Conservation (phyloP, 2,797 vertebrate species). For the Mormyrops boulengeri region DNA sequence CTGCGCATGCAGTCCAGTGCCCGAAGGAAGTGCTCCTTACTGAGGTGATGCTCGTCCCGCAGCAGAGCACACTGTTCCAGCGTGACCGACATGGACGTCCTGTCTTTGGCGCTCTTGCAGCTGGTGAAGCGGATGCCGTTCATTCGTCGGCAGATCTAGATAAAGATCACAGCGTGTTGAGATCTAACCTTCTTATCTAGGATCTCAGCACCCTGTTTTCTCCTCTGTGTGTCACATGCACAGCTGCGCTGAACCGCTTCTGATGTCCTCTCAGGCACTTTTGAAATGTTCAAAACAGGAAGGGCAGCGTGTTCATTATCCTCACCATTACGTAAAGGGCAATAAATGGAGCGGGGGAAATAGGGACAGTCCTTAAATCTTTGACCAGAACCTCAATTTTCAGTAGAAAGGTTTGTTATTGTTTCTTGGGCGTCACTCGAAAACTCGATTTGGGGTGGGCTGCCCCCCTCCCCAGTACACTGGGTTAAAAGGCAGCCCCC, state of each 20-base stretch:
- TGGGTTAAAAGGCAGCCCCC: background rate
- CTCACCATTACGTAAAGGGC: background rate
- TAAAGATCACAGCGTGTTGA: background rate
- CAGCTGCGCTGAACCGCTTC: background rate
- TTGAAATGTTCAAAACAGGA: background rate
- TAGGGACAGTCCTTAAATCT: background rate
- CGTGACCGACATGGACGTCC: slow-evolving; percentile 96
- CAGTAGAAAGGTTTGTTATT: background rate
- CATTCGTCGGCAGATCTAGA: slow-evolving; percentile 87
- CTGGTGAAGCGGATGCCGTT: slow-evolving; percentile 97
- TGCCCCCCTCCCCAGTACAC: background rate
- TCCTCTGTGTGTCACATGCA: background rate
- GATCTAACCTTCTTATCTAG: background rate
- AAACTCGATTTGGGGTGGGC: background rate
- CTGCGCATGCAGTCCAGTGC: background rate
- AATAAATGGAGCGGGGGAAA: background rate
- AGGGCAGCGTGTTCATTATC: background rate
- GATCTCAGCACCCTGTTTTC: background rate
- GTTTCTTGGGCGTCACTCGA: background rate
- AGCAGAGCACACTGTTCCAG: slow-evolving; percentile 91
- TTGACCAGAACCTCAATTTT: background rate
- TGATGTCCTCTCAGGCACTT: background rate
- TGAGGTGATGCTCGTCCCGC: slow-evolving; percentile 22
- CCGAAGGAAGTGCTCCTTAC: background rate
- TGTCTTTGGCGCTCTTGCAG: slow-evolving; percentile 99